phyloP scores from a whole-genome alignment of 2,888 invertebrate genomes.

The Orchesella flavescens region DNA sequence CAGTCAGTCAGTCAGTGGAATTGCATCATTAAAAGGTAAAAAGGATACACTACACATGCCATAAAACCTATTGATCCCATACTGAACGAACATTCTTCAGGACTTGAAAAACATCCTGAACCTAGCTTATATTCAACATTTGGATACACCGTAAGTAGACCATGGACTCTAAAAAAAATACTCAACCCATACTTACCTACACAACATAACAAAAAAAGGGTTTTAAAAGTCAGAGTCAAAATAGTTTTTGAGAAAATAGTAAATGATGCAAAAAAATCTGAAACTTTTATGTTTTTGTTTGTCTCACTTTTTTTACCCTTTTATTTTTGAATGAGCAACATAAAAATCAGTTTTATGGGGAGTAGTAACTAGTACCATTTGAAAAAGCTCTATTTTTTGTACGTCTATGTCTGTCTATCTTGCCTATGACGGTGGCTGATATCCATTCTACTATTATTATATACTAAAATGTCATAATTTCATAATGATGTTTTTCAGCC shows the following conservation, averaged over 20 bases:
- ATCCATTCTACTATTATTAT: too few relatives aligned
- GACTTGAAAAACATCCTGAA: constrained; percentile 14
- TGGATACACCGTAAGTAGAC: too few relatives aligned
- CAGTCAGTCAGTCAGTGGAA: constrained; percentile 34
- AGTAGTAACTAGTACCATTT: background rate
- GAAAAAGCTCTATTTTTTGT: too few relatives aligned
- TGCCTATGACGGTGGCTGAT: too few relatives aligned
- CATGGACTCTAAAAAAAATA: too few relatives aligned
- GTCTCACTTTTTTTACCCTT: constrained; percentile 39
- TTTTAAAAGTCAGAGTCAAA: constrained; percentile 21
- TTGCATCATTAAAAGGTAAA: constrained; percentile 28
- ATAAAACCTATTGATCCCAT: background rate
- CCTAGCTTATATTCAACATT: too few relatives aligned
- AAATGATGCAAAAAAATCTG: constrained; percentile 41
- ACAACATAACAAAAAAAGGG: background rate
- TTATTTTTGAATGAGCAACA: background rate
- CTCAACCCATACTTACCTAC: too few relatives aligned
- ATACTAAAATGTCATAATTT: too few relatives aligned
- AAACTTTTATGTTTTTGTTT: constrained; percentile 62
- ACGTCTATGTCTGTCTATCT: too few relatives aligned
- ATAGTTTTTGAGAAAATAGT: background rate
- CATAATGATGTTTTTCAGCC: too few relatives aligned
- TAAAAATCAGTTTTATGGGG: background rate
- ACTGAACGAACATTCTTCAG: background rate
- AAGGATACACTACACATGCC: background rate